phyloP scores from a whole-genome alignment of 2,113 vertebrate genomes.

The Cottus gobio region DNA sequence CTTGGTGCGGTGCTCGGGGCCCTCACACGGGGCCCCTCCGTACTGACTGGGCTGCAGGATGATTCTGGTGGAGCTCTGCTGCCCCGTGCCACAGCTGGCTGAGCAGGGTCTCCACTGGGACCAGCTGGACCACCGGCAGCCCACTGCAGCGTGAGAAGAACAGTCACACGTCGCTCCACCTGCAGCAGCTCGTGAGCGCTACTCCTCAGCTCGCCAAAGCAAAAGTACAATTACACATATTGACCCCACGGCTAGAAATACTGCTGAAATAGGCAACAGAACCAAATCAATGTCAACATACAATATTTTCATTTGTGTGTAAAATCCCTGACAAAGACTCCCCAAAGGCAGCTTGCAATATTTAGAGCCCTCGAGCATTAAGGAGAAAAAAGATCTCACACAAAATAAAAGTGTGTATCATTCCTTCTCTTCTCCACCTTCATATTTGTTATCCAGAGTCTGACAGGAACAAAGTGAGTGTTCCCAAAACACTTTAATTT shows the following conservation, averaged over 20 bases:
- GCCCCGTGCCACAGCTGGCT: slow-evolving; percentile 80
- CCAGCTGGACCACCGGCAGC: slow-evolving; percentile 86
- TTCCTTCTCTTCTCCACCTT: neutral
- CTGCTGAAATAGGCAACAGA: neutral
- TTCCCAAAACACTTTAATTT: neutral
- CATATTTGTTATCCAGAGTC: neutral
- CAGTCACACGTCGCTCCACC: neutral
- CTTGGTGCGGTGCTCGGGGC: slow-evolving; percentile 39
- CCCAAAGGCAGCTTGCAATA: neutral
- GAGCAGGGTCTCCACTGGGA: slow-evolving; percentile 83
- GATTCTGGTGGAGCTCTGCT: slow-evolving; percentile 71
- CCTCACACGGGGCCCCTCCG: slow-evolving; percentile 76
- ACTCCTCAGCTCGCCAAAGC: neutral
- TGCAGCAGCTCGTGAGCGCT: neutral
- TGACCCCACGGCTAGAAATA: neutral
- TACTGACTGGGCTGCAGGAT: slow-evolving; percentile 64
- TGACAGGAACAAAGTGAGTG: neutral
- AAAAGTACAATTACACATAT: neutral
- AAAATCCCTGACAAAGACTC: neutral
- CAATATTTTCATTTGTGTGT: neutral
- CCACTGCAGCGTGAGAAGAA: slow-evolving; percentile 57
- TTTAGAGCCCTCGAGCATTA: neutral
- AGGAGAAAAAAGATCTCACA: neutral
- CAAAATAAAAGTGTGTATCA: neutral
- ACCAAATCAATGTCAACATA: neutral